Base-by-base conservation (phyloP, 2,888 invertebrate genomes). In the Drosophila monieri region DNA sequence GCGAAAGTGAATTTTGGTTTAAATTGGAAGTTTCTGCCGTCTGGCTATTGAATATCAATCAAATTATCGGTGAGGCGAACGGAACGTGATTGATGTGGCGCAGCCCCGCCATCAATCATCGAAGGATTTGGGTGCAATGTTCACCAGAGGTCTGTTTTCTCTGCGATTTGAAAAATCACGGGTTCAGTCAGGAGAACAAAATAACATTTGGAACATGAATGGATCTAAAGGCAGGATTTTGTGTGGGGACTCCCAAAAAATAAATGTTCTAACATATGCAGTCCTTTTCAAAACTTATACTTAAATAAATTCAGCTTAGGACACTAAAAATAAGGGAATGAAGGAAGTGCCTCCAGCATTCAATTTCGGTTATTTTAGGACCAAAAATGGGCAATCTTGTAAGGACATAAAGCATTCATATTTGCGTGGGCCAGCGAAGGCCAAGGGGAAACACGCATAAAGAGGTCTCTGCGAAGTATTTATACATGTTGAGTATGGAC, bases 101-200 rank as follows among this genome's bases (percentile, higher is more conserved):
- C 52, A 53, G 30, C 30, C 15, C 23, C 1, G 43, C 43, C 83
- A 83, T 77, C 72, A 78, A 81, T 81, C 85, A 74, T 61, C 60
- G 30, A 27, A 12, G 9, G 41, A 61, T 48, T 39, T 30, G 61
- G 65, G 59, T 60, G 51, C 62, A 77, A 37, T 68, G 64, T 52
- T 55, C 54, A 39, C 8, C 9, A 32, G 41, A 18, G 35, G 46
- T 2, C 2, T 48, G 10, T 12, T n/a, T 15, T 18, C 18, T 18
- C 6, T 32, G 41, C 15, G 46, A 68, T 59, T 58, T 56, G 41
- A 67, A 76, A 73, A 78, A 65, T 76, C 71, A 61, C 55, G 55
- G 57, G 43, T 39, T 21, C 23, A 55, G 39, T 54, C 73, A 48
- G 56, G 56, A 44, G 56, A 47, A 21, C 39, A 49, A 35, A 32